Percentiles rank a stretch among this genome's conserved stretches.
phyloP scores from a whole-genome alignment of 2,797 vertebrate genomes.

The Peromyscus aztecus region DNA sequence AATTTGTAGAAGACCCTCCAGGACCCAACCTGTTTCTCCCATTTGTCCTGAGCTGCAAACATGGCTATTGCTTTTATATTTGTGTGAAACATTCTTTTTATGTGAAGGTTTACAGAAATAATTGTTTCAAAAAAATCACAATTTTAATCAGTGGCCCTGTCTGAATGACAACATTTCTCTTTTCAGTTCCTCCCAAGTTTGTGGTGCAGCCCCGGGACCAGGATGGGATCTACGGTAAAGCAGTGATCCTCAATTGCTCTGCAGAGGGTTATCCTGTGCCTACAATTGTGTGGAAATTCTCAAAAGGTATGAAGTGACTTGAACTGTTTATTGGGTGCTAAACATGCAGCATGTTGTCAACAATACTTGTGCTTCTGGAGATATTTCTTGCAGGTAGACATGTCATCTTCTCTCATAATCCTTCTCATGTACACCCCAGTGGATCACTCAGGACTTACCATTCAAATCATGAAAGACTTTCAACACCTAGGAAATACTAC shows the following conservation, averaged over 20 bases:
- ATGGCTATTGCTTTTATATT: not conserved
- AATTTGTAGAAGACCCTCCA: not conserved
- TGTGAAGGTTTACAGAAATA: not conserved
- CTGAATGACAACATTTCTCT: not conserved
- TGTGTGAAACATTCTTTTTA: not conserved
- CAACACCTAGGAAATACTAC: not conserved
- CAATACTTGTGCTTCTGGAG: not conserved
- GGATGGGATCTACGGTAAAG: conserved; percentile 98
- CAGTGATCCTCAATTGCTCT: conserved; percentile 98
- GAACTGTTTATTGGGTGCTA: not conserved
- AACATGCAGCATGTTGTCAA: not conserved
- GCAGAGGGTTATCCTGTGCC: conserved; percentile 98
- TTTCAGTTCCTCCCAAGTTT: conserved; percentile 97
- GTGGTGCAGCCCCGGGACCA: conserved; percentile 98
- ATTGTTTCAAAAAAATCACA: not conserved
- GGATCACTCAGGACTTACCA: not conserved
- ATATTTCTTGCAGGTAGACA: not conserved
- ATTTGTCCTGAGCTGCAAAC: not conserved
- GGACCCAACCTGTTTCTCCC: fast-evolving
- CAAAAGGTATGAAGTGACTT: conserved; percentile 93
- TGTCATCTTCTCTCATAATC: fast-evolving
- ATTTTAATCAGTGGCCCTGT: not conserved
- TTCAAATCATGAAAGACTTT: not conserved
- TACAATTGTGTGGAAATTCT: conserved; percentile 99
- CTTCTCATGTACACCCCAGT: fast-evolving